Evolutionary conservation across 2,888 invertebrate genomes (phyloP).

Genomic region (Acleris sparsana): DNA sequence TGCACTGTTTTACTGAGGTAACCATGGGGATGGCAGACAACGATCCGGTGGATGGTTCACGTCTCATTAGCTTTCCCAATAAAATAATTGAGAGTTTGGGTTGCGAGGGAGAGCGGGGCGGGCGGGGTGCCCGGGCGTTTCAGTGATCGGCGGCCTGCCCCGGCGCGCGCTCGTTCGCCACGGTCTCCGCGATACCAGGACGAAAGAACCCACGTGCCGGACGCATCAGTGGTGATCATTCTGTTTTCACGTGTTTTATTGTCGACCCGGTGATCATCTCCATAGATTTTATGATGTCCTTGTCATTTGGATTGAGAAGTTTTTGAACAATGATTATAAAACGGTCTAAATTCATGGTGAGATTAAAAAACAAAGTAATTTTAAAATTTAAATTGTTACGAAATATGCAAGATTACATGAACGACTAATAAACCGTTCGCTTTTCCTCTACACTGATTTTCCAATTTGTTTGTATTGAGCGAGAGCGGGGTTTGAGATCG

Average conservation of each 20-base stretch:
- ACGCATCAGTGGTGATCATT: conserved; percentile 13
- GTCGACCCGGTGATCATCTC: conserved; percentile 1
- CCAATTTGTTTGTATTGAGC: conserved; percentile 9
- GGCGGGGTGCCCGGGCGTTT: conserved; percentile 51
- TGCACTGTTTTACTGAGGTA: conserved; percentile 46
- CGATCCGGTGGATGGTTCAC: conserved; percentile 65
- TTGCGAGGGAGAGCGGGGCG: conserved; percentile 59
- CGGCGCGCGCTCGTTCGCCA: conserved; percentile 64
- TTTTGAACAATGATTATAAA: conserved; percentile 7
- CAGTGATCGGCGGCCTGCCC: conserved; percentile 76
- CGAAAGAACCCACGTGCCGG: conserved; percentile 46
- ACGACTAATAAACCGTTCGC: neutral
- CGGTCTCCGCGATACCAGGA: conserved; percentile 46
- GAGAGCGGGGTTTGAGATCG: conserved; percentile 5
- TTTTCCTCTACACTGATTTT: conserved; percentile 3
- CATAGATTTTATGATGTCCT: neutral
- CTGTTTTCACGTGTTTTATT: neutral
- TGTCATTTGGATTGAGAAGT: neutral
- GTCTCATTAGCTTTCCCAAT: conserved; percentile 82
- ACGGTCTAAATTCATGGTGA: conserved; percentile 17
- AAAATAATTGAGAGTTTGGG: conserved; percentile 81
- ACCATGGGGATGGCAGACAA: conserved; percentile 59
- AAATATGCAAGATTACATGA: no score
- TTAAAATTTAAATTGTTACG: no score
- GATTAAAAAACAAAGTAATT: neutral